Percentiles rank a stretch among this genome's conserved stretches.
Conservation (phyloP, 2,888 invertebrate genomes). For the Pristionchus entomophagus region DNA sequence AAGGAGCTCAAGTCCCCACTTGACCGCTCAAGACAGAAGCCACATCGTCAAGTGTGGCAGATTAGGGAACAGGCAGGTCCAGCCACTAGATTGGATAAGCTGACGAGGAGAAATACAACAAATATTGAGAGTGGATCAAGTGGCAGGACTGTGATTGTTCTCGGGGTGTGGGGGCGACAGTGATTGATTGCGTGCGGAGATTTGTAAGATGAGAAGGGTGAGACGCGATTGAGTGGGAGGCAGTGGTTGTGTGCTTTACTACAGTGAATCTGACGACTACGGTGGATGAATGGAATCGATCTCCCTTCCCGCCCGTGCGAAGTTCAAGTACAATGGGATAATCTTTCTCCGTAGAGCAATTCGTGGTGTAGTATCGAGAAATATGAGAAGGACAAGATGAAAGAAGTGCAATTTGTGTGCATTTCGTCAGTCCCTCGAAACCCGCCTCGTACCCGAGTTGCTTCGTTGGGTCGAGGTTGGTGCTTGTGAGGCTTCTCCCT, state of each 20-base stretch:
- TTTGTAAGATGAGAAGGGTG: conserved; percentile 35
- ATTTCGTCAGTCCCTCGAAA: background rate
- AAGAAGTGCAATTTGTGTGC: background rate
- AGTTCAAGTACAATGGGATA: conserved; percentile 35
- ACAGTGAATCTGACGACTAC: background rate
- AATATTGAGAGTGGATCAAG: conserved; percentile 27
- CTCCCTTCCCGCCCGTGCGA: background rate
- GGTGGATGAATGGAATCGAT: conserved; percentile 18
- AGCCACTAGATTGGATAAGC: conserved; percentile 17
- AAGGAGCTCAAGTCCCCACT: background rate
- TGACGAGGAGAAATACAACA: conserved; percentile 16
- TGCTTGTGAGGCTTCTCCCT: too few species aligned
- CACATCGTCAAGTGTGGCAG: conserved; percentile 35
- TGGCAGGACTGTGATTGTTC: conserved; percentile 27
- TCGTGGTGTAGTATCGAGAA: conserved; percentile 31
- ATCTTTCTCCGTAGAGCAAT: background rate
- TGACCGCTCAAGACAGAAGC: background rate
- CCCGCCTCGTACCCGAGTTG: background rate
- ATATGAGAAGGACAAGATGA: background rate
- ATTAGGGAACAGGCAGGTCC: background rate
- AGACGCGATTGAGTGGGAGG: background rate
- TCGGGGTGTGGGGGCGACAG: background rate
- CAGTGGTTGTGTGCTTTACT: background rate
- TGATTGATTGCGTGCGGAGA: conserved; percentile 9
- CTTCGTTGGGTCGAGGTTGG: background rate